Base-by-base conservation (phyloP, 2,113 vertebrate genomes). In the Aphelocoma coerulescens region DNA sequence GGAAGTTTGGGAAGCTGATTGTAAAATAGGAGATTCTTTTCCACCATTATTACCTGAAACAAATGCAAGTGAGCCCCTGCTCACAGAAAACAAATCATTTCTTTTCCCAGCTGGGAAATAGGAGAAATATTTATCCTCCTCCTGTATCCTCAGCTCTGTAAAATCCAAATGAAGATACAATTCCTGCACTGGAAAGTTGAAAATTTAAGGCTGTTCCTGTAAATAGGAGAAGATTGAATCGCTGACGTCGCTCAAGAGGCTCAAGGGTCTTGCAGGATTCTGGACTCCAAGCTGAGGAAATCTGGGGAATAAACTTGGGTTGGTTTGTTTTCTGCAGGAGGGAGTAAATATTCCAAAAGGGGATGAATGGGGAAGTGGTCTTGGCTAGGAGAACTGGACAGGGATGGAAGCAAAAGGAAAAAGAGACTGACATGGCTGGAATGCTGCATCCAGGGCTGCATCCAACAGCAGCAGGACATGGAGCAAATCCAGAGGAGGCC, bases 231-330 rank as follows among this genome's bases (percentile, higher is more conserved):
- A 11, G 46, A 17, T 33, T 15, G 67, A 33, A n/a, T 39, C 0
- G 0, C 57, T 37, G 39, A 20, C 44, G 32, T 79, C 3, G 0
- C 33, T 24, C 3, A 1, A 51, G 46, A 7, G 2, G 11, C 9
- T 21, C 43, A 20, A 41, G 52, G 78, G 39, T 52, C 46, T 27
- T 27, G 33, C 17, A 72, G 78, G 48, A 67, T 41, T 30, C 35
- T 15, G 20, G 3, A 1, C 17, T 51, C 48, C 19, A 52, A 52
- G 52, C 0, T 0, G 33, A 80, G 52, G 62, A 24, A 76, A 66
- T 43, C 52, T 20, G 4, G 43, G 58, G 23, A 44, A 49, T 49
- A 37, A 61, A 33, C 3, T 32, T 24, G n/a, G 10, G 59, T 71
- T 44, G 14, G 17, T 10, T 41, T 14, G 16, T 4, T 71, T 65